These are phyloP conservation scores for Metaphire vulgaris DNA, from an alignment of 1,140 invertebrate genomes.

Conservation along the genomic window DNA sequence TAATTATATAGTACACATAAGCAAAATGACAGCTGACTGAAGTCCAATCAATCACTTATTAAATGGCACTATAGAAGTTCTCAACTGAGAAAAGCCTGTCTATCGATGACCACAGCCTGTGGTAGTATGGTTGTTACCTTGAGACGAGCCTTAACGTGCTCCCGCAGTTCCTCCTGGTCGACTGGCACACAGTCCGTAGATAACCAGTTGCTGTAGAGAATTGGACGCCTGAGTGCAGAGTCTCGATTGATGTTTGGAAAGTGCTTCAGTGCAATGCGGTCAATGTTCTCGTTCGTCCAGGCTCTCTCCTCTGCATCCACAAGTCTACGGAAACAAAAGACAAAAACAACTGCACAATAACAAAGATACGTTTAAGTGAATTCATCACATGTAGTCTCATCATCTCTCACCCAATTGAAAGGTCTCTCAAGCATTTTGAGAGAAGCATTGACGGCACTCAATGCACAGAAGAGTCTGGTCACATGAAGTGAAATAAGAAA, in stretches of 20 bases:
- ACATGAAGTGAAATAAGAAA: too few species aligned
- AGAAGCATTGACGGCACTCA: too few species aligned
- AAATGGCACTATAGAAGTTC: too few species aligned
- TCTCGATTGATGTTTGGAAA: conserved; percentile 86
- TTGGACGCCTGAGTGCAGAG: conserved; percentile 77
- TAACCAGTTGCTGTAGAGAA: conserved; percentile 97
- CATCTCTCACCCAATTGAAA: too few species aligned
- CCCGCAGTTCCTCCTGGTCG: conserved; percentile 83
- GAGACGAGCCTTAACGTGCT: conserved; percentile 92
- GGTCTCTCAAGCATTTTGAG: too few species aligned
- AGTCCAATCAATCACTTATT: conserved; percentile 1
- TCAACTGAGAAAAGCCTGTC: not conserved
- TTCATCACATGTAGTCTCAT: too few species aligned
- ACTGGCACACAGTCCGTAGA: conserved; percentile 97
- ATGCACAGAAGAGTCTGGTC: too few species aligned
- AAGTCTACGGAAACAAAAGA: too few species aligned
- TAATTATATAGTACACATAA: too few species aligned
- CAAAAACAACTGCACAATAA: too few species aligned
- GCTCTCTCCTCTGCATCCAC: conserved; percentile 87
- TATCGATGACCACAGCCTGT: not conserved
- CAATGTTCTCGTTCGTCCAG: conserved; percentile 99
- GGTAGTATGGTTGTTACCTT: conserved; percentile 62
- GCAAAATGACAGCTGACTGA: not conserved
- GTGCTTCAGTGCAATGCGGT: conserved; percentile 85
- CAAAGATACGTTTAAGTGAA: too few species aligned